These are phyloP conservation scores for Progne subis DNA, from an alignment of 2,113 vertebrate genomes.

Conservation along the genomic window DNA sequence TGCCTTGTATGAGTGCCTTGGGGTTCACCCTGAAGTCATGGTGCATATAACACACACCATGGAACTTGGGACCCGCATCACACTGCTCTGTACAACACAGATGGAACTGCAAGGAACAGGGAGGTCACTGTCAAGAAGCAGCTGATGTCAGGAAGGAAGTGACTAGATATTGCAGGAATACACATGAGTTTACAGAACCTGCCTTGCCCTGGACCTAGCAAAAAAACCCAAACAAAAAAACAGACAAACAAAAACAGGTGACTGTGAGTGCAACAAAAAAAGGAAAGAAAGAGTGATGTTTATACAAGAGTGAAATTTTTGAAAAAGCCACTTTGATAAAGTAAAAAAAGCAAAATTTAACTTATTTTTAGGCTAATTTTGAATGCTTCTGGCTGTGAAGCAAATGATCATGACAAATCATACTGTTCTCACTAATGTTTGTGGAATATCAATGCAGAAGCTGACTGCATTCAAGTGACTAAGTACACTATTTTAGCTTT, in stretches of 20 bases:
- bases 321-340: not conserved
- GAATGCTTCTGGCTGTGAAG: constrained; percentile 15
- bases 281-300: not conserved
- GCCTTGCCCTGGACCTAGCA: not conserved
- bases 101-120: not conserved
- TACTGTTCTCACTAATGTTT: constrained; percentile 40
- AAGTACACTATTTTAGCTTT: constrained; percentile 60
- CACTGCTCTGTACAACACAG: not conserved
- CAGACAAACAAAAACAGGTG: not conserved
- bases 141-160: not conserved
- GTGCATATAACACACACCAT: fast-evolving
- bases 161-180: not conserved
- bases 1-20: fast-evolving
- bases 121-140: not conserved
- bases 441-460: constrained; percentile 49
- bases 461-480: constrained; percentile 56
- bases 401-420: constrained; percentile 41
- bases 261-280: not conserved
- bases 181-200: not conserved
- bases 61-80: not conserved
- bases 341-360: not conserved
- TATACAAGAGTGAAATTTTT: not conserved
- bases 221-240: not conserved
- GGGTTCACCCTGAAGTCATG: not conserved
- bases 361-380: constrained; percentile 38